These are phyloP conservation scores for Hydractinia symbiolongicarpus DNA, from an alignment of 30 jellyfish, hydroid and myxozoan species.

Conservation along the genomic window DNA sequence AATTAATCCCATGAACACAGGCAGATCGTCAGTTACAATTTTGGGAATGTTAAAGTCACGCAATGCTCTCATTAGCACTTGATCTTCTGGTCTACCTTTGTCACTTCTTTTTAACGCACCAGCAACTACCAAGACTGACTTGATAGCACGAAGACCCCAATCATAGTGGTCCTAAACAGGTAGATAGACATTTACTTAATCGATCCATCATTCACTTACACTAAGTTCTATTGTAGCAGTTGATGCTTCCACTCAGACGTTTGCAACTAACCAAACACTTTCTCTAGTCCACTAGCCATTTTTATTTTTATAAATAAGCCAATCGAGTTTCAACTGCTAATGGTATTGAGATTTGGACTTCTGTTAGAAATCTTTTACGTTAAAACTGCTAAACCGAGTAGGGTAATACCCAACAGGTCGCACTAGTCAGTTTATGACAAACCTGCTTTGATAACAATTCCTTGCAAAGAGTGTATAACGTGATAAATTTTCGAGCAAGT, in stretches of 20 bases:
- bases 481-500: conserved; percentile 88
- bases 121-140: conserved; percentile 93
- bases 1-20: conserved; percentile 91
- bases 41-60: conserved; percentile 95
- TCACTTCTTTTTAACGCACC: conserved; percentile 90
- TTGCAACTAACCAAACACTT: too few relatives aligned
- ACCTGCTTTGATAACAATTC: conserved; percentile 93
- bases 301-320: too few relatives aligned
- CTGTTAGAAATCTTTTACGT: too few relatives aligned
- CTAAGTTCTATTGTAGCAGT: too few relatives aligned
- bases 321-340: too few relatives aligned
- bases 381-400: too few relatives aligned
- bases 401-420: too few relatives aligned
- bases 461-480: conserved; percentile 88
- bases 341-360: too few relatives aligned
- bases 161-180: conserved; percentile 80
- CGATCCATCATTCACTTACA: too few relatives aligned
- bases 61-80: conserved; percentile 90
- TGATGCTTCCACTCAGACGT: too few relatives aligned
- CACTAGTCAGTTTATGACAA: neutral
- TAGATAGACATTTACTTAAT: too few relatives aligned
- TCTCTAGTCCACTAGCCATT: too few relatives aligned
- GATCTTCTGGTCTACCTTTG: conserved; percentile 88
- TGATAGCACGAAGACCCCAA: conserved; percentile 98
- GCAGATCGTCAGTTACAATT: conserved; percentile 93